These are phyloP conservation scores for Antennarius striatus DNA, from an alignment of 2,113 vertebrate genomes.

Conservation along the genomic window DNA sequence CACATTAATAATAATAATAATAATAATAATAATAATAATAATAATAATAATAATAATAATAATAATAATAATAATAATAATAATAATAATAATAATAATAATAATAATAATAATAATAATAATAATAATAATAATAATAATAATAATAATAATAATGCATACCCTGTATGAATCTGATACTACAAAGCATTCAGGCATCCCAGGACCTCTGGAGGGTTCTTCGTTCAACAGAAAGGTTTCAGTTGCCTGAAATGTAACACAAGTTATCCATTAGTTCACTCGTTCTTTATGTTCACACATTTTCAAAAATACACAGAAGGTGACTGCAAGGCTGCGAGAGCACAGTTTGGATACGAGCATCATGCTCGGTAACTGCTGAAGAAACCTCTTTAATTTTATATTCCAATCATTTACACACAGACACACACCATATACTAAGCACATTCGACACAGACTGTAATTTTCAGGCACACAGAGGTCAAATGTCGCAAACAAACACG, in stretches of 20 bases:
- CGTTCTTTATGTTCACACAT: slow-evolving; percentile 29
- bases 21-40: slow-evolving; percentile 40
- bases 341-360: slow-evolving; percentile 22
- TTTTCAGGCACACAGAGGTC: slow-evolving; percentile 24
- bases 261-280: slow-evolving; percentile 56
- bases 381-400: no score
- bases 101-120: slow-evolving; percentile 44
- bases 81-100: slow-evolving; percentile 49
- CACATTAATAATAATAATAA: slow-evolving; percentile 50
- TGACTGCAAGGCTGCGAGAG: neutral
- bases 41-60: slow-evolving; percentile 40
- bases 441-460: slow-evolving; percentile 32
- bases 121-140: slow-evolving; percentile 48
- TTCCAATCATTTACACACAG: slow-evolving; percentile 34
- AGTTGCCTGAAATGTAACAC: slow-evolving; percentile 80
- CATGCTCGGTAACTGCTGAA: slow-evolving; percentile 10
- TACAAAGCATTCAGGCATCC: slow-evolving; percentile 85
- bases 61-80: slow-evolving; percentile 46
- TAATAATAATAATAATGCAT: slow-evolving; percentile 63
- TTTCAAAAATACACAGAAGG: slow-evolving; percentile 33
- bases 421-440: slow-evolving; percentile 15
- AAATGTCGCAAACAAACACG: neutral
- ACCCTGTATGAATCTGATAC: slow-evolving; percentile 86
- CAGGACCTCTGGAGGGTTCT: slow-evolving; percentile 82
- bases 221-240: slow-evolving; percentile 85